Conservation (phyloP, 2,888 invertebrate genomes). For the Uloborus plumipes region DNA sequence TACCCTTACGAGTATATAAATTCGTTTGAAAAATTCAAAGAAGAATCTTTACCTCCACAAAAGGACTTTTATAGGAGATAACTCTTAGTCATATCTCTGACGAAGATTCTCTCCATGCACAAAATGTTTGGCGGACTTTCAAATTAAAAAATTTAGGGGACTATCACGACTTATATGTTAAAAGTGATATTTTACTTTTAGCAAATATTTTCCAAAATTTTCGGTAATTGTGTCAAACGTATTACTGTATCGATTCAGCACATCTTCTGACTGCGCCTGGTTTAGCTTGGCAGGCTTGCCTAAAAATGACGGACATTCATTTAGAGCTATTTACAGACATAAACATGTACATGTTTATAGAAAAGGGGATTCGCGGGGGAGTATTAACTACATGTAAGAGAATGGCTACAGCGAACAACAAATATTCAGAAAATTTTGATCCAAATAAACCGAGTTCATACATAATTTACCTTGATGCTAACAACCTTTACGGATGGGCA, state of each 20-base stretch:
- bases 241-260: conserved; percentile 67
- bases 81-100: neutral
- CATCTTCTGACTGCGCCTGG: conserved; percentile 66
- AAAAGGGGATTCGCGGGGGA: conserved; percentile 54
- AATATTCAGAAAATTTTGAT: conserved; percentile 27
- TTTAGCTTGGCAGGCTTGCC: conserved; percentile 53
- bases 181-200: conserved; percentile 66
- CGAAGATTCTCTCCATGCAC: conserved; percentile 61
- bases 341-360: conserved; percentile 65
- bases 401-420: conserved; percentile 63
- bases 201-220: conserved; percentile 68
- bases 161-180: conserved; percentile 67
- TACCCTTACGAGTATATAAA: conserved; percentile 1
- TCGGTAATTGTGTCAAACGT: conserved; percentile 60
- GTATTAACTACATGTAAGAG: conserved; percentile 53
- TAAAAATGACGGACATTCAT: conserved; percentile 63
- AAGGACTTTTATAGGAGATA: too few species aligned
- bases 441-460: neutral
- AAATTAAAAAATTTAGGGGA: conserved; percentile 67
- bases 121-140: conserved; percentile 66
- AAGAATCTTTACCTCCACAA: neutral
- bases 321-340: conserved; percentile 66
- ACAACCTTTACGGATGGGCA: conserved; percentile 32
- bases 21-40: neutral
- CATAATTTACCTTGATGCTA: conserved; percentile 42